Evolutionary conservation across 2,113 vertebrate genomes (phyloP), one percentile per base, ranked within the genome.

Genomic region (Ctenomys sociabilis): DNA sequence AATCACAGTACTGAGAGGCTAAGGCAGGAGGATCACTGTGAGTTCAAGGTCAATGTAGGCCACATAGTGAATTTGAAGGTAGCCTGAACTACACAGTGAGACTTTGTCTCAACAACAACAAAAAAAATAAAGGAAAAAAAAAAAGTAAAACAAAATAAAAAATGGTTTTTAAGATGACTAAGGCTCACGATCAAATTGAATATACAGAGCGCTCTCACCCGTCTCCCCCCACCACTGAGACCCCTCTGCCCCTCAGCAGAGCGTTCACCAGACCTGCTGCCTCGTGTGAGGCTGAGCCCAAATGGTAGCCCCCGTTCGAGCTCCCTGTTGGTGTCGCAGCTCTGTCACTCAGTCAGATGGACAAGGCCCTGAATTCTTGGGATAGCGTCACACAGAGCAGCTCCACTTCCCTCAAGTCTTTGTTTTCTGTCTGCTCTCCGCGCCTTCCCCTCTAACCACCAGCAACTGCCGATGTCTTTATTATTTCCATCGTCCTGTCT

Each of bases 171-270:
- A 35, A 87, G 73, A 72, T 37, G 57, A 70, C 5, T 80, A 85
- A n/a, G 7, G 57, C 35, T 57, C 37, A 52, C 26, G 35, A 43
- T 35, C 66, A 63, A 92, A 61, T 32, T 54, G 35, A 61, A 81
- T 45, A 0, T 85, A 37, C 24, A 24, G n/a, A 57, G 13, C 26
- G 2, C 85, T 75, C 26, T 24, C n/a, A 35, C 26, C 4, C 19
- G 17, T 7, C 24, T 4, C 3, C 28, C 35, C 49, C 3, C 10
- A 13, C 13, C 10, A 8, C 24, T 17, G 19, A 32, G 9, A 0
- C 26, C 19, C 16, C 61, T 0, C 4, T 14, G 26, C 35, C 8
- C 28, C 40, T 35, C 37, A 37, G 1, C 24, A 5, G 37, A 32
- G 45, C 19, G 10, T 73, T 61, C 66, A 5, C 75, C 24, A 22